These are phyloP conservation scores for Watsonalla binaria DNA, from an alignment of 2,888 invertebrate species.

Conservation along the genomic window DNA sequence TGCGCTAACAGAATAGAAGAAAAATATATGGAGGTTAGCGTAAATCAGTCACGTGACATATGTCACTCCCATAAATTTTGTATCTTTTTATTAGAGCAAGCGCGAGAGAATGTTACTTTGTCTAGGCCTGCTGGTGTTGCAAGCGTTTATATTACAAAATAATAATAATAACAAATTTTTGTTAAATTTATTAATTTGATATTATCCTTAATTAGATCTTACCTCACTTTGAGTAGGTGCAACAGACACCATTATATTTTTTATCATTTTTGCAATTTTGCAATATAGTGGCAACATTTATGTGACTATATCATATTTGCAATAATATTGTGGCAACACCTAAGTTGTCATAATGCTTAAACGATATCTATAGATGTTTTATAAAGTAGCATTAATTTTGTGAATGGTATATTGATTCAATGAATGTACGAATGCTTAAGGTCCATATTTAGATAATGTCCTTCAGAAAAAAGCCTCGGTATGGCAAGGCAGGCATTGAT, in stretches of 20 bases:
- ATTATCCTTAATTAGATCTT: conserved; percentile 22
- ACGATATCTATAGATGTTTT: not conserved
- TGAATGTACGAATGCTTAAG: not conserved
- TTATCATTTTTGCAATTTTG: conserved; percentile 1
- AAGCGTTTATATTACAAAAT: too few relatives aligned
- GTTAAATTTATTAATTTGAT: conserved; percentile 14
- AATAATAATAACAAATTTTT: too few relatives aligned
- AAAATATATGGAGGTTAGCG: too few relatives aligned
- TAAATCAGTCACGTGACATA: too few relatives aligned
- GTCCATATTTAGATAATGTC: not conserved
- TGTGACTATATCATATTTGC: not conserved
- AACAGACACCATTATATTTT: conserved; percentile 4
- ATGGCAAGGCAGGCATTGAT: too few relatives aligned
- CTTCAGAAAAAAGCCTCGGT: too few relatives aligned
- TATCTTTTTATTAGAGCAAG: too few relatives aligned
- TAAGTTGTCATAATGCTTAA: not conserved
- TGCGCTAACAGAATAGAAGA: too few relatives aligned
- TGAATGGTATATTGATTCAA: not conserved
- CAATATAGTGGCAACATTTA: not conserved
- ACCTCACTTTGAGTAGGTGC: conserved; percentile 7
- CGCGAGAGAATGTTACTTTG: too few relatives aligned
- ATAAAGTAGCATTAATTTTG: not conserved
- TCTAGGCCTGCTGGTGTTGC: too few relatives aligned
- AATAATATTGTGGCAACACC: not conserved
- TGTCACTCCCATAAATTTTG: too few relatives aligned